A percentile compares a stretch with the other conserved stretches of the same genome.
Conservation (phyloP, 1,140 invertebrate species). For the Aculops lycopersici region DNA sequence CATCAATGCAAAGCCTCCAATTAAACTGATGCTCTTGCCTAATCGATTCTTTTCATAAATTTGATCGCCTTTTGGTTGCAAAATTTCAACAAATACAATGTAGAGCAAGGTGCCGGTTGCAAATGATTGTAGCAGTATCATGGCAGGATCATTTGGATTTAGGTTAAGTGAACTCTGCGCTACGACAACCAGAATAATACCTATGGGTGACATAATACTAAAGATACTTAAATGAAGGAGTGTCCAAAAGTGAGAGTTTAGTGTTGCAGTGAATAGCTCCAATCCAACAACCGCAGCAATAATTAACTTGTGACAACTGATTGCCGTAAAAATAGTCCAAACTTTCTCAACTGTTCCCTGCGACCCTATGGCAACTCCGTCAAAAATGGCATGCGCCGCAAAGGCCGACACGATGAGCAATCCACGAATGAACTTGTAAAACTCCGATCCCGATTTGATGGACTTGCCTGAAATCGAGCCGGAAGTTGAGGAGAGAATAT, state of each 20-base stretch:
- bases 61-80: conserved; percentile 18
- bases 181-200: conserved; percentile 8
- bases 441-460: too few species aligned
- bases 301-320: conserved; percentile 57
- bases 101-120: conserved; percentile 71
- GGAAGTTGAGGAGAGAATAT: too few species aligned
- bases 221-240: conserved; percentile 7
- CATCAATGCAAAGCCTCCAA: background rate
- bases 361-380: conserved; percentile 47
- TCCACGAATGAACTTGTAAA: conserved; percentile 4
- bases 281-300: conserved; percentile 27
- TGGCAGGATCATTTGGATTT: background rate
- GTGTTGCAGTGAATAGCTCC: conserved; percentile 12
- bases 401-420: conserved; percentile 22
- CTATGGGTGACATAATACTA: conserved; percentile 10
- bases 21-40: background rate
- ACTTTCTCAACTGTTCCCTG: conserved; percentile 29
- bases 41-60: background rate
- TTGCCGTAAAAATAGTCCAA: conserved; percentile 43
- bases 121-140: conserved; percentile 14
- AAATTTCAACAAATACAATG: conserved; percentile 62
- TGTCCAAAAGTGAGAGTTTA: conserved; percentile 4
- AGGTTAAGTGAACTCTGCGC: background rate
- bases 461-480: too few species aligned
- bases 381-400: conserved; percentile 61